Evolutionary conservation across 2,797 vertebrate genomes (phyloP).

Genomic region (Arnoldichthys spilopterus): DNA sequence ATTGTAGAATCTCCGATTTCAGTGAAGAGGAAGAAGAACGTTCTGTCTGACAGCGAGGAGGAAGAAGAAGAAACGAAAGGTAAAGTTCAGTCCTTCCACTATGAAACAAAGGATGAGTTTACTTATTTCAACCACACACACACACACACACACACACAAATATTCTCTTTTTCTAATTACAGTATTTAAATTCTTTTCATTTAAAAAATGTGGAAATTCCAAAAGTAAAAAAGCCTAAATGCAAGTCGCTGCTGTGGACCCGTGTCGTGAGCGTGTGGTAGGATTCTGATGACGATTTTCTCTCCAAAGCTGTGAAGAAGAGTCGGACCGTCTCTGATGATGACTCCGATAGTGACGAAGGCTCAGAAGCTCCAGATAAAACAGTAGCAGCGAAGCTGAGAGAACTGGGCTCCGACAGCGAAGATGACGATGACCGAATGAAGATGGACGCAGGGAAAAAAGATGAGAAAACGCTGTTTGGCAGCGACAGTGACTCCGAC

Average conservation of each 20-base stretch:
- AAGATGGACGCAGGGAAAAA: constrained; percentile 72
- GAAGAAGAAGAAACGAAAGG: constrained; percentile 77
- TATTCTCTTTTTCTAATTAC: no score
- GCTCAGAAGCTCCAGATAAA: constrained; percentile 68
- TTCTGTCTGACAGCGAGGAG: constrained; percentile 94
- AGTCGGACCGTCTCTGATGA: constrained; percentile 87
- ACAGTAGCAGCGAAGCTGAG: constrained; percentile 77
- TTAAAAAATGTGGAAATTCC: background rate
- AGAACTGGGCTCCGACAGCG: constrained; percentile 88
- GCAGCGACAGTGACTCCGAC: constrained; percentile 93
- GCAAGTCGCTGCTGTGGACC: no score
- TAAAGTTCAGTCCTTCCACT: constrained; percentile 30
- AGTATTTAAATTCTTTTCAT: background rate
- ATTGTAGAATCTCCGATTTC: constrained; percentile 25
- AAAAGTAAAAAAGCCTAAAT: background rate
- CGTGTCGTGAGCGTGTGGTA: no score
- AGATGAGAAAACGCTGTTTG: constrained; percentile 92
- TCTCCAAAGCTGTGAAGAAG: constrained; percentile 80
- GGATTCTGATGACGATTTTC: background rate
- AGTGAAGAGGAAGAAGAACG: constrained; percentile 90
- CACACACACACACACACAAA: background rate
- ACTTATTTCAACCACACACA: background rate
- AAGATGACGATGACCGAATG: constrained; percentile 78
- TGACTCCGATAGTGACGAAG: constrained; percentile 85
- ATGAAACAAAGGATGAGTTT: background rate